Evolutionary conservation across 1,140 invertebrate species (phyloP).

Genomic region (Thereuonema tuberculata): DNA sequence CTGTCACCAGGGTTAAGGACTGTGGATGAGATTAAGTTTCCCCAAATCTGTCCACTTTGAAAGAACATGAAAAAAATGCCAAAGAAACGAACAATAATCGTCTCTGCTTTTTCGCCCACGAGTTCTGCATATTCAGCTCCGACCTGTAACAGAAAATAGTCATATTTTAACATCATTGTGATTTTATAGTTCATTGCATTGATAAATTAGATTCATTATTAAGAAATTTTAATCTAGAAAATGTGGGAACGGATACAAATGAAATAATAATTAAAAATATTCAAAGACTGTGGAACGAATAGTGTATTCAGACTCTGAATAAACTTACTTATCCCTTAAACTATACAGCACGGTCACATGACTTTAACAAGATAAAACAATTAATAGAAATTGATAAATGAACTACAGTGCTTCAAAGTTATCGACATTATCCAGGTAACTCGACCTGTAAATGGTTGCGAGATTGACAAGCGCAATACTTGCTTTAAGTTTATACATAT

Average conservation of each 20-base stretch:
- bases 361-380: no score
- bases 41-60: slow-evolving; percentile 88
- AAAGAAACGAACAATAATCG: slow-evolving; percentile 87
- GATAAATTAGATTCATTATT: neutral
- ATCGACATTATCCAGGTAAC: no score
- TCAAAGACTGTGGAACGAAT: neutral
- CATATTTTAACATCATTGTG: neutral
- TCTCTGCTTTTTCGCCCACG: slow-evolving; percentile 37
- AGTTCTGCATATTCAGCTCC: neutral
- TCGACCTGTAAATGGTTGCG: no score
- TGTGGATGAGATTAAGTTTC: slow-evolving; percentile 89
- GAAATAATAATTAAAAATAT: neutral
- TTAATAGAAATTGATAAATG: no score
- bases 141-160: neutral
- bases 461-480: no score
- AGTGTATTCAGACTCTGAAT: neutral
- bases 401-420: no score
- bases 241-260: neutral
- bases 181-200: neutral
- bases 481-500: no score
- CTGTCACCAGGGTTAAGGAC: slow-evolving; percentile 26
- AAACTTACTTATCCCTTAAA: no score
- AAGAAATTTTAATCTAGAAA: neutral
- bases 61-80: slow-evolving; percentile 96
- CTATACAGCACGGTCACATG: no score